A percentile compares a stretch with the other conserved stretches of the same genome.
Conservation (phyloP, 2,888 invertebrate species). For the Watsonalla cultraria region DNA sequence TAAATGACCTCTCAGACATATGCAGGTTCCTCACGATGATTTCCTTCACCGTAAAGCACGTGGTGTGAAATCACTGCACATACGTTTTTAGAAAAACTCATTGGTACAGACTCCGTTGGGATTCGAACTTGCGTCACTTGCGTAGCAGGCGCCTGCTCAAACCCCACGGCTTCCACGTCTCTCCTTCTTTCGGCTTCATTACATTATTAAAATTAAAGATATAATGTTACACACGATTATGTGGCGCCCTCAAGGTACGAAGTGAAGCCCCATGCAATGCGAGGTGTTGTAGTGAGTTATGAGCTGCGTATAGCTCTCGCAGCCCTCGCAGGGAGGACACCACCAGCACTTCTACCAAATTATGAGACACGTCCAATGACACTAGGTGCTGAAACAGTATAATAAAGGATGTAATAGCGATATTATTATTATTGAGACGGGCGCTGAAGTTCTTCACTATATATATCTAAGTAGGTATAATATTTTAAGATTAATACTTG, state of each 20-base stretch:
- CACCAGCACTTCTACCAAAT: constrained; percentile 89
- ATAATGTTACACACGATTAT: constrained; percentile 81
- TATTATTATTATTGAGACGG: background rate
- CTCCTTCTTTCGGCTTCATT: no score
- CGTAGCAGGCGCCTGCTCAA: no score
- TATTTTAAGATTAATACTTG: no score
- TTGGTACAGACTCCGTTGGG: no score
- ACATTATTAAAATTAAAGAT: background rate
- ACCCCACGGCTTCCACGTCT: no score
- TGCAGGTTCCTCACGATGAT: no score
- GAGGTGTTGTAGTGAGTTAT: constrained; percentile 86
- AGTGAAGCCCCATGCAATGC: constrained; percentile 88
- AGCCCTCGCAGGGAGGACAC: constrained; percentile 88
- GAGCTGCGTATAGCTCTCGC: constrained; percentile 86
- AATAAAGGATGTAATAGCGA: constrained; percentile 1
- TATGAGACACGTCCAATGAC: constrained; percentile 90
- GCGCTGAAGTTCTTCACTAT: background rate
- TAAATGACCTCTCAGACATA: no score
- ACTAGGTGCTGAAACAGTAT: constrained; percentile 83
- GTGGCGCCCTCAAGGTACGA: constrained; percentile 87
- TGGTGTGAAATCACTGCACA: no score
- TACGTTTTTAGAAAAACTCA: no score
- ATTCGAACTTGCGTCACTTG: no score
- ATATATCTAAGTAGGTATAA: no score
- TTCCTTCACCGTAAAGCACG: no score